Conservation (phyloP, 1,140 invertebrate genomes). For the Platorchestia sp. region DNA sequence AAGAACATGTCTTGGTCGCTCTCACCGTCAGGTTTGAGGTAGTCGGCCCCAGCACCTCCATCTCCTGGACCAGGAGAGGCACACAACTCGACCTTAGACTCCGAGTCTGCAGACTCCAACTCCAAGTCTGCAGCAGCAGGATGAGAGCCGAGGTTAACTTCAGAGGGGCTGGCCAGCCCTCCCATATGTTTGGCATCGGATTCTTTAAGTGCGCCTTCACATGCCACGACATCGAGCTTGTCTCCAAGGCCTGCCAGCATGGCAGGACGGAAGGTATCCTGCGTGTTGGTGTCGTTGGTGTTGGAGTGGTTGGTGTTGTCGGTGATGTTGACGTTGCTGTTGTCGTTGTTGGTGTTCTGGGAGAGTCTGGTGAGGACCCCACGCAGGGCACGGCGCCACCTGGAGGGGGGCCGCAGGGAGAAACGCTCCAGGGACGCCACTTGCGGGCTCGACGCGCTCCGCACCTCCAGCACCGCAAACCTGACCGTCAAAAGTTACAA, state of each 20-base stretch:
- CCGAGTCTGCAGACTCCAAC: neutral
- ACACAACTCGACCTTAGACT: neutral
- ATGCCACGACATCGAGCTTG: neutral
- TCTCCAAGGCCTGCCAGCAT: neutral
- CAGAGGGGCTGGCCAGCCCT: neutral
- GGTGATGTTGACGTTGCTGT: constrained; percentile 44
- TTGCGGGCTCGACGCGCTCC: neutral
- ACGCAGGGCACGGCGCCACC: constrained; percentile 8
- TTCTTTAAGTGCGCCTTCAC: neutral
- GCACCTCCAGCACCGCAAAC: constrained; percentile 37
- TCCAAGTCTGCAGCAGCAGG: neutral
- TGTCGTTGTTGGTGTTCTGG: constrained; percentile 38
- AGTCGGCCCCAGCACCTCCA: neutral
- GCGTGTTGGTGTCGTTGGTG: constrained; percentile 12
- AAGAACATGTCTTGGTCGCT: neutral
- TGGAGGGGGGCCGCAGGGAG: constrained; percentile 27
- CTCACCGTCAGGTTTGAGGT: neutral
- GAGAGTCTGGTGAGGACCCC: constrained; percentile 33
- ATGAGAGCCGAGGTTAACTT: neutral
- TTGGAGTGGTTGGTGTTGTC: constrained; percentile 28
- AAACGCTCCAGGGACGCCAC: constrained; percentile 9
- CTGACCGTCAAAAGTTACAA: neutral
- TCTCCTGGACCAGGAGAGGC: neutral
- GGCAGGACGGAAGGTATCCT: constrained; percentile 13
- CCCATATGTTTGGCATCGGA: neutral